A percentile compares a stretch with the other conserved stretches of the same genome.
These are phyloP conservation scores for Clamator glandarius DNA, from an alignment of 2,797 vertebrate genomes.

Conservation along the genomic window DNA sequence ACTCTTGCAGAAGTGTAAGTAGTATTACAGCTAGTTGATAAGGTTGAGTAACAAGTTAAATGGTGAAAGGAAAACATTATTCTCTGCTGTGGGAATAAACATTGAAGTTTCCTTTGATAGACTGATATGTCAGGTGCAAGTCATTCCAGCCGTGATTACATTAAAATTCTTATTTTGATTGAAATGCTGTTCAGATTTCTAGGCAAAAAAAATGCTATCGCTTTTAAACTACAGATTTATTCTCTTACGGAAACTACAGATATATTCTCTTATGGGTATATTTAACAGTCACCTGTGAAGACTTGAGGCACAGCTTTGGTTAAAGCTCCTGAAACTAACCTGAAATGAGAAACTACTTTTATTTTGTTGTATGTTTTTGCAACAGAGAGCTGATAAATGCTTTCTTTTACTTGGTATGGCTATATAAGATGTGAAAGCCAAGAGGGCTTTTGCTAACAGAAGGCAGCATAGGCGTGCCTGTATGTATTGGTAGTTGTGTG, in stretches of 20 bases:
- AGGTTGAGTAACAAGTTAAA: neutral
- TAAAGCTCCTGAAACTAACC: neutral
- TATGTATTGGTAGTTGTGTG: neutral
- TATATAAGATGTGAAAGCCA: neutral
- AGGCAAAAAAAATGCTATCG: neutral
- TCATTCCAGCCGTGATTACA: neutral
- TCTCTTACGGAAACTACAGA: no score
- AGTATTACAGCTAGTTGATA: neutral
- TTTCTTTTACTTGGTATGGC: neutral
- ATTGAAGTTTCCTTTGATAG: neutral
- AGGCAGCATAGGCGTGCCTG: neutral
- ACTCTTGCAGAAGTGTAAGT: conserved; percentile 97
- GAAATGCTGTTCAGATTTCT: conserved; percentile 20
- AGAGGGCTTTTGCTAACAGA: neutral
- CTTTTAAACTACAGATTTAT: neutral
- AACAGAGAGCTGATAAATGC: neutral
- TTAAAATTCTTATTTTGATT: neutral
- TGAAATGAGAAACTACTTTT: neutral
- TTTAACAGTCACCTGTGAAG: neutral
- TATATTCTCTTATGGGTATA: neutral
- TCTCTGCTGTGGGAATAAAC: neutral
- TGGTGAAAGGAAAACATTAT: neutral
- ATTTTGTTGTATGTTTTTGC: neutral
- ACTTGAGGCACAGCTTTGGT: neutral
- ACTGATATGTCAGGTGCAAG: neutral